These are phyloP conservation scores for Diploscapter pachys DNA, from an alignment of 1,140 invertebrate genomes.

Conservation along the genomic window DNA sequence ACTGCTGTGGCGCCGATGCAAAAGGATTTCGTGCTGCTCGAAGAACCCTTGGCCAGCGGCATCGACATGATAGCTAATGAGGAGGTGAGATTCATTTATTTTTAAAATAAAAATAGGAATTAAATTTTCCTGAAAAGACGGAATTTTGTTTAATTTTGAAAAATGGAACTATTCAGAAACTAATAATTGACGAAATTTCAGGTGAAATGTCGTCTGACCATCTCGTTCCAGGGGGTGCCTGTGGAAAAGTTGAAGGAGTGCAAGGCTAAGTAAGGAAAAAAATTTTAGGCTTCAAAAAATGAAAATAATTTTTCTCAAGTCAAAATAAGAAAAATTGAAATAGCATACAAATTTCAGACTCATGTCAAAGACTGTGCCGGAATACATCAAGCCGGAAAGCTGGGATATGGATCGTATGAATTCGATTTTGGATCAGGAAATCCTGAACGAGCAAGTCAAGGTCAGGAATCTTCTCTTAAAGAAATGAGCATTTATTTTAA, in stretches of 20 bases:
- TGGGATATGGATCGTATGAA: slow-evolving; percentile 75
- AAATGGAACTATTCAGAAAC: no score
- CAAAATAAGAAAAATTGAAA: neutral
- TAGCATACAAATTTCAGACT: slow-evolving; percentile 28
- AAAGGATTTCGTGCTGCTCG: slow-evolving; percentile 77
- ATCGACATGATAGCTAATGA: slow-evolving; percentile 62
- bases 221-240: slow-evolving; percentile 76
- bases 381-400: slow-evolving; percentile 59
- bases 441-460: slow-evolving; percentile 68
- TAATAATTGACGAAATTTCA: no score
- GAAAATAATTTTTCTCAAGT: no score
- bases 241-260: slow-evolving; percentile 68
- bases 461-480: no score
- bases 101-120: slow-evolving; percentile 20
- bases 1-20: slow-evolving; percentile 79
- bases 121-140: no score
- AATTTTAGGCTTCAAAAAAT: neutral
- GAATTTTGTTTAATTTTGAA: no score
- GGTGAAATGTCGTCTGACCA: slow-evolving; percentile 56
- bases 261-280: slow-evolving; percentile 62
- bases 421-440: slow-evolving; percentile 70
- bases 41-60: slow-evolving; percentile 76
- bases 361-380: slow-evolving; percentile 41
- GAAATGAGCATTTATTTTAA: no score
- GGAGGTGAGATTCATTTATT: slow-evolving; percentile 37